Evolutionary conservation across 2,888 invertebrate genomes (phyloP).

Genomic region (Kryphioiulus occultus): DNA sequence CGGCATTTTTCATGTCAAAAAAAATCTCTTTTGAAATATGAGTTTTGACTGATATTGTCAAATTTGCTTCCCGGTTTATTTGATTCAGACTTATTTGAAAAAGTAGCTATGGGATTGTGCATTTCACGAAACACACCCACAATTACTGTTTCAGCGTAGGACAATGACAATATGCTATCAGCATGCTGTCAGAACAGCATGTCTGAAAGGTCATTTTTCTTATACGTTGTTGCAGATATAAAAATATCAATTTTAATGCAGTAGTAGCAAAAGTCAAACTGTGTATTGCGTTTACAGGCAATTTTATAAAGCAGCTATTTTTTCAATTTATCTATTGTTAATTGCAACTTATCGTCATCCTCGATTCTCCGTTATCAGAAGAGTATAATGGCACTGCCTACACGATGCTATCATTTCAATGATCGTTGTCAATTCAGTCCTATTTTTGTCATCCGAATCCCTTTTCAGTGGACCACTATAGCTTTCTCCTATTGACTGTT

Average conservation of each 20-base stretch:
- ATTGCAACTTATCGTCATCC: too few species aligned
- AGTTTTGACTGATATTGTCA: neutral
- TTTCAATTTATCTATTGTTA: too few species aligned
- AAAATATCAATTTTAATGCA: neutral
- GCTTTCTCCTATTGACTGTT: neutral
- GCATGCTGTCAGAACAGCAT: neutral
- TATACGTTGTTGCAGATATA: neutral
- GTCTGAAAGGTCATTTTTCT: neutral
- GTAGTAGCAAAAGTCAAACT: neutral
- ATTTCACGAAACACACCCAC: too few species aligned
- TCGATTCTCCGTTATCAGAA: too few species aligned
- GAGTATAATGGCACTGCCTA: too few species aligned
- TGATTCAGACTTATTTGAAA: neutral
- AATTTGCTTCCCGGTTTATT: neutral
- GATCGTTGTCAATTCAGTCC: neutral
- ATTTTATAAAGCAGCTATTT: too few species aligned
- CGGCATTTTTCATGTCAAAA: too few species aligned
- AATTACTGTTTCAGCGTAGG: neutral
- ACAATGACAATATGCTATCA: neutral
- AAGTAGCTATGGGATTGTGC: neutral
- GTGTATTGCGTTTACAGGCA: too few species aligned
- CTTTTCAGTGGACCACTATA: neutral
- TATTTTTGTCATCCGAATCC: neutral
- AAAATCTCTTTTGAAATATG: neutral
- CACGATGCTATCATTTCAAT: neutral